Base-by-base conservation (phyloP, 92 coral and sea anemone species). In the Epizoanthus scotinus region DNA sequence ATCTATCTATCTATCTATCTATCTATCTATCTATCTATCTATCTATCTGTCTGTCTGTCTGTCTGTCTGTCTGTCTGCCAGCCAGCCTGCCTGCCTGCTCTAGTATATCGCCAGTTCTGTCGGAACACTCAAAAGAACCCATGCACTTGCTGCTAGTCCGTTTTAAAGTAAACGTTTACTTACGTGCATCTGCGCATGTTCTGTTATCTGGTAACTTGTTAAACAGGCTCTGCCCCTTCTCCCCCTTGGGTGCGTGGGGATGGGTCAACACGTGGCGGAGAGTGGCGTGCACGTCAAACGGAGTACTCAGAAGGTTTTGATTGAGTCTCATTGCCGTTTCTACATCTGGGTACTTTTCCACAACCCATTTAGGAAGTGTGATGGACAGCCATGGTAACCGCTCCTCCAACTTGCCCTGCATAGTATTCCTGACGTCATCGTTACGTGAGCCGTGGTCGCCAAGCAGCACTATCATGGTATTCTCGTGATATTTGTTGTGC, bases 381-480 rank as follows among this genome's bases (percentile, higher is more conserved):
- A 94, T 67, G 3, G 98, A 94, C 25, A 94, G 84, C 94, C 97
- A 94, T 10, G 98, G 98, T 86, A 94, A 83, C 82, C 98, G 86
- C 85, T 94, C 98, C 84, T 94, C 98, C 67, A 94, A 84, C 53
- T 94, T 93, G 0, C 98, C 98, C 63, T 94, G 98, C 89, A 94
- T 85, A 9, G 98, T 92, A 58, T 78, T 86, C 56, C 98, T 88
- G 86, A 88, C 87, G 72, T 94, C 94, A 63, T 87, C 94, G 69
- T 92, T 92, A 36, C 98, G 85, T 56, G 97, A 94, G 14, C 98
- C 98, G 87, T 94, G 98, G 84, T 94, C 98, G 2, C 97, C 94
- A 56, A 94, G 87, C 26, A 92, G n/a, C 27, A 94, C 75, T 54
- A 94, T 27, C 70, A 94, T 71, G 9, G 98, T 90, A 73, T 94